Conservation (phyloP, 1,140 invertebrate genomes). For the Eriosoma lanigerum region DNA sequence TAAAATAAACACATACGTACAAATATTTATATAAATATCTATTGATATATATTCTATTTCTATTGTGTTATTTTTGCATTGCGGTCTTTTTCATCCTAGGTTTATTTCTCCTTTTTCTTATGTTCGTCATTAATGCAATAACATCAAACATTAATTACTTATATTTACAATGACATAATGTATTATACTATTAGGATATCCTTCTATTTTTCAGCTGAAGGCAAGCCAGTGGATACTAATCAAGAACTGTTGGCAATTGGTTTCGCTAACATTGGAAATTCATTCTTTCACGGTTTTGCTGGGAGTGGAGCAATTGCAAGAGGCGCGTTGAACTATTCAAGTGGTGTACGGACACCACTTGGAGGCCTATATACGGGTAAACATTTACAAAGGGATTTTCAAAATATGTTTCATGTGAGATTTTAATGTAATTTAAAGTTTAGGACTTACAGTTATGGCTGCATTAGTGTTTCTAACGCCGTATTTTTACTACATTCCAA, state of each 20-base stretch:
- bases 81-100: too few relatives aligned
- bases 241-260: constrained; percentile 84
- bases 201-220: constrained; percentile 60
- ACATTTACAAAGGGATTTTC: constrained; percentile 13
- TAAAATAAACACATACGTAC: too few relatives aligned
- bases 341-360: constrained; percentile 82
- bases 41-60: too few relatives aligned
- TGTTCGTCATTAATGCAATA: too few relatives aligned
- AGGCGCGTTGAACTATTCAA: constrained; percentile 86
- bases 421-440: constrained; percentile 52
- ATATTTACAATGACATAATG: too few relatives aligned
- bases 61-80: too few relatives aligned
- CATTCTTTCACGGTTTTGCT: constrained; percentile 83
- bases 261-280: constrained; percentile 79
- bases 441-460: constrained; percentile 72
- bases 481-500: constrained; percentile 81
- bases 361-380: constrained; percentile 82
- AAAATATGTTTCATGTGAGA: background rate
- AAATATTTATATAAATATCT: too few relatives aligned
- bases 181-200: too few relatives aligned
- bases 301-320: constrained; percentile 82
- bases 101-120: too few relatives aligned
- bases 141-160: too few relatives aligned
- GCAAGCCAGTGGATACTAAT: constrained; percentile 76
- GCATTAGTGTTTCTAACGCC: constrained; percentile 79